Conservation (phyloP, 2,113 vertebrate species). For the Ciconia maguari region DNA sequence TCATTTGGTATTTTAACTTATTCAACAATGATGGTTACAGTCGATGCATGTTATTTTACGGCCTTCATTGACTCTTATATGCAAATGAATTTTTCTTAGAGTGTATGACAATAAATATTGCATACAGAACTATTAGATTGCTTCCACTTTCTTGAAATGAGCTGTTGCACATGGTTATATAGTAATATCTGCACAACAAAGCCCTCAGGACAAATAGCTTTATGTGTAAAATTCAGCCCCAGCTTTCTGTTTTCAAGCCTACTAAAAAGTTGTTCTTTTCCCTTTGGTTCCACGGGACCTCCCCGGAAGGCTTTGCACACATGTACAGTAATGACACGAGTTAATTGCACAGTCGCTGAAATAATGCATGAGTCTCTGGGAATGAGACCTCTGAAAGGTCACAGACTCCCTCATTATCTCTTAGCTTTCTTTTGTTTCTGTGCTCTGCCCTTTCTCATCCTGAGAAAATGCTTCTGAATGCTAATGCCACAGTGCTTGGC, state of each 20-base stretch:
- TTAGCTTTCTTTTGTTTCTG: not conserved
- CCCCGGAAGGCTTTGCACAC: not conserved
- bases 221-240: not conserved
- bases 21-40: not conserved
- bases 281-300: fast-evolving
- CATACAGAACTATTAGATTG: not conserved
- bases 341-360: slow-evolving; percentile 13
- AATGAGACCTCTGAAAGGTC: not conserved
- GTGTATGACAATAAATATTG: not conserved
- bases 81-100: not conserved
- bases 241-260: not conserved
- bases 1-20: not conserved
- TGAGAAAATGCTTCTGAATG: not conserved
- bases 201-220: not conserved
- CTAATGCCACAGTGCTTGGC: not conserved
- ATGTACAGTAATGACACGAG: not conserved
- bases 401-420: not conserved
- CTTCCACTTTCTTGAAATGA: not conserved
- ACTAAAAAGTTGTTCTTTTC: not conserved
- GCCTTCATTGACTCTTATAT: not conserved
- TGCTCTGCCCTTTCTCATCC: slow-evolving; percentile 20
- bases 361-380: not conserved
- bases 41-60: not conserved
- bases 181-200: not conserved
- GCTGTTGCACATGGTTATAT: not conserved